These are phyloP conservation scores for Campopleginae sp. DNA, from an alignment of 2,888 invertebrate genomes.

Conservation along the genomic window DNA sequence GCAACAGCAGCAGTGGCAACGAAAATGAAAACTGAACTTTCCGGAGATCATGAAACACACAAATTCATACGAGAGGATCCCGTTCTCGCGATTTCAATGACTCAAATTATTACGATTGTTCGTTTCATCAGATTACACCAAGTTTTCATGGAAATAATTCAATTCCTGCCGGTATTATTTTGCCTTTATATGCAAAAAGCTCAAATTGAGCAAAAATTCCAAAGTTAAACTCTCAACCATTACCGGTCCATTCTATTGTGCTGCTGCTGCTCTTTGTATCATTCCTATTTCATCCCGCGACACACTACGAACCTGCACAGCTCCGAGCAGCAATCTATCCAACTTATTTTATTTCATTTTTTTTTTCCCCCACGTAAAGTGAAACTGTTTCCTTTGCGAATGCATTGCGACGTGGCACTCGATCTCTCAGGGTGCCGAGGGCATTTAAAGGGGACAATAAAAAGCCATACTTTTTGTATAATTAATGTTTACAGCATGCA, in stretches of 20 bases:
- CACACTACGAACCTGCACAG: not conserved
- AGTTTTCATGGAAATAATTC: too few species aligned
- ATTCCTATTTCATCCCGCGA: conserved; percentile 5
- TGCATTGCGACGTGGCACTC: conserved; percentile 38
- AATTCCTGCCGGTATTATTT: too few species aligned
- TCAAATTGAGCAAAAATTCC: not conserved
- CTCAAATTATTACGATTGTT: too few species aligned
- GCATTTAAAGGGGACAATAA: conserved; percentile 26
- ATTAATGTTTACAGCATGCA: conserved; percentile 6
- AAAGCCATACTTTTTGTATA: conserved; percentile 28
- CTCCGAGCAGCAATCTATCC: not conserved
- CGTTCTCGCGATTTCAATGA: too few species aligned
- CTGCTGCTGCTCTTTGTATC: not conserved
- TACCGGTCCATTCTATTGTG: not conserved
- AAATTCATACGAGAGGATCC: too few species aligned
- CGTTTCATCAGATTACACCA: too few species aligned
- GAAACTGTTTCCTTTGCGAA: conserved; percentile 49
- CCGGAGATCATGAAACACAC: too few species aligned
- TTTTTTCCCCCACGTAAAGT: conserved; percentile 15
- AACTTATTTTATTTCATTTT: not conserved
- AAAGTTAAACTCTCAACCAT: not conserved
- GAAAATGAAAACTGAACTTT: too few species aligned
- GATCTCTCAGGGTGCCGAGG: conserved; percentile 29
- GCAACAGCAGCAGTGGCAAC: too few species aligned
- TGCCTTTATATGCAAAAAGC: too few species aligned